Conservation (phyloP, 2,888 invertebrate species). For the Malacosoma neustria region DNA sequence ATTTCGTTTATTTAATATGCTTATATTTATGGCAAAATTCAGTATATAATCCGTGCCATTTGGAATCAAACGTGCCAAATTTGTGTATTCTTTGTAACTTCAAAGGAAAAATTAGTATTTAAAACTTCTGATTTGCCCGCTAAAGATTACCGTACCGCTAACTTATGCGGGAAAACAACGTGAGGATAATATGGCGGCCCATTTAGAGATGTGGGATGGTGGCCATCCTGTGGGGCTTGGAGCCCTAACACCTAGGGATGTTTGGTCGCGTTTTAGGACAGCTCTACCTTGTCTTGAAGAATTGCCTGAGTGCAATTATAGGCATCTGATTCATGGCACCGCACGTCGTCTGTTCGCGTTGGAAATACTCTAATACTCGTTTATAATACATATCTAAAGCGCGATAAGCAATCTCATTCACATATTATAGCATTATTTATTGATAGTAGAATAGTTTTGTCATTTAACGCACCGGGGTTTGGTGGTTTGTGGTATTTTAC, state of each 20-base stretch:
- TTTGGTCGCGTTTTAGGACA: too few relatives aligned
- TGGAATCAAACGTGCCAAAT: constrained; percentile 31
- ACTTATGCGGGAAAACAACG: too few relatives aligned
- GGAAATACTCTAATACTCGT: constrained; percentile 33
- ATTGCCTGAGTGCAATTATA: too few relatives aligned
- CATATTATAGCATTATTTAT: constrained; percentile 40
- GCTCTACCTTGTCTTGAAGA: too few relatives aligned
- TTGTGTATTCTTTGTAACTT: constrained; percentile 1
- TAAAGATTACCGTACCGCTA: too few relatives aligned
- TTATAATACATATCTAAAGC: constrained; percentile 59
- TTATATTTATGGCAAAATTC: constrained; percentile 8
- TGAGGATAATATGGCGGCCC: too few relatives aligned
- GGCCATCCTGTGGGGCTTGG: too few relatives aligned
- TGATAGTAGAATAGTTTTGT: constrained; percentile 43
- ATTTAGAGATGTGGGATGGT: too few relatives aligned
- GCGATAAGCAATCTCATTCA: constrained; percentile 61
- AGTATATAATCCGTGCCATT: constrained; percentile 39
- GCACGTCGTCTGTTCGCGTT: constrained; percentile 12
- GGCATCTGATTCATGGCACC: constrained; percentile 19
- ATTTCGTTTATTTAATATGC: constrained; percentile 1
- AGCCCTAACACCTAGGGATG: too few relatives aligned
- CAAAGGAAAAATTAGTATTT: not conserved
- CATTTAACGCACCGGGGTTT: constrained; percentile 19
- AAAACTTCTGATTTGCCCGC: not conserved
- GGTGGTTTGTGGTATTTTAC: constrained; percentile 8